Percentiles rank a stretch among this genome's conserved stretches.
phyloP scores from a whole-genome alignment of 2,888 invertebrate species.

The Watsonalla binaria region DNA sequence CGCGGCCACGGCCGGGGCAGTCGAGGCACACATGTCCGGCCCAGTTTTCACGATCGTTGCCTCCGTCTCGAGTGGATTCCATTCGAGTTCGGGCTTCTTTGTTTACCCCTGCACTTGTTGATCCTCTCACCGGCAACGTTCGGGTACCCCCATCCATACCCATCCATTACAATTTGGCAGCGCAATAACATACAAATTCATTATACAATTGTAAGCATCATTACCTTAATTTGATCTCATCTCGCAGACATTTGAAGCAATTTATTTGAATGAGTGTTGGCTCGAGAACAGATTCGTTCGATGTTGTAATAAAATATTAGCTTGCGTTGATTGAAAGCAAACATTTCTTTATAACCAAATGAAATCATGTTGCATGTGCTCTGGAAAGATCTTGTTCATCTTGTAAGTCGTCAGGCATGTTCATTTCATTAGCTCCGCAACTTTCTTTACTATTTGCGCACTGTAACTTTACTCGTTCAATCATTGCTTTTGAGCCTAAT shows the following conservation, averaged over 20 bases:
- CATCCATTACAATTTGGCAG: slow-evolving; percentile 23
- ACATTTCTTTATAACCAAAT: slow-evolving; percentile 10
- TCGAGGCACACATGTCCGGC: slow-evolving; percentile 76
- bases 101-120: slow-evolving; percentile 65
- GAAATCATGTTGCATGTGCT: slow-evolving; percentile 4
- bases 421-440: too few species aligned
- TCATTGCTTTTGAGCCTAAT: too few species aligned
- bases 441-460: too few species aligned
- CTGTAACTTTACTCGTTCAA: too few species aligned
- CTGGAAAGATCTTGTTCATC: background rate
- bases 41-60: slow-evolving; percentile 71
- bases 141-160: slow-evolving; percentile 14
- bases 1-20: slow-evolving; percentile 75
- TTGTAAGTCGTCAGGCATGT: background rate
- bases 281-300: background rate
- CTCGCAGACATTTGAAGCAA: background rate
- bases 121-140: slow-evolving; percentile 24
- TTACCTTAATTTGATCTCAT: background rate
- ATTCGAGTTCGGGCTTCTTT: slow-evolving; percentile 55
- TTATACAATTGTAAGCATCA: slow-evolving; percentile 2
- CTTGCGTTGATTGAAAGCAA: slow-evolving; percentile 15
- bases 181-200: slow-evolving; percentile 6
- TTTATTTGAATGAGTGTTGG: background rate
- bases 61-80: slow-evolving; percentile 59
- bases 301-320: background rate